These are phyloP conservation scores for Paraplagusia blochii DNA, from an alignment of 2,113 vertebrate genomes.

Conservation along the genomic window DNA sequence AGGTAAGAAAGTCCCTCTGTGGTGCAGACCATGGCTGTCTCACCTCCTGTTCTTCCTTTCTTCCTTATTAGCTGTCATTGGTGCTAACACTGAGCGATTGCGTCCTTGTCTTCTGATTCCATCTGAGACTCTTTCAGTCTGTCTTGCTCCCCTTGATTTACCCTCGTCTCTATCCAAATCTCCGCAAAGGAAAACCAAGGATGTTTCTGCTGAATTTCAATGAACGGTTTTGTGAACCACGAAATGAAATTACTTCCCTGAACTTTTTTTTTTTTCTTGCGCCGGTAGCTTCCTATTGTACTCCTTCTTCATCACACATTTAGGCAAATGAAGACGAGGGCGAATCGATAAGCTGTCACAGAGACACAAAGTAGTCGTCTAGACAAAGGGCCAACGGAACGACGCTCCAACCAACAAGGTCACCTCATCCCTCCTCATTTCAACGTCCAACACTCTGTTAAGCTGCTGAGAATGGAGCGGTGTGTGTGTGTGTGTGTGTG, in stretches of 20 bases:
- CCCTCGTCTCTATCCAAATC: conserved; percentile 22
- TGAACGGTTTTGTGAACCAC: conserved; percentile 4
- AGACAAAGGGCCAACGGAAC: conserved; percentile 26
- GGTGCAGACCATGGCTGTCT: background rate
- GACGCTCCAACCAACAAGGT: conserved; percentile 56
- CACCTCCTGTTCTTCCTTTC: conserved; percentile 26
- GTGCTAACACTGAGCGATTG: conserved; percentile 2
- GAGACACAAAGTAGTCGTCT: conserved; percentile 19
- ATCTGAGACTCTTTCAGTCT: conserved; percentile 23
- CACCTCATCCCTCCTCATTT: conserved; percentile 52
- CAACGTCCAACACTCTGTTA: conserved; percentile 40
- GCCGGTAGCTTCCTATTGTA: background rate
- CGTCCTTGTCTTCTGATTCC: conserved; percentile 25
- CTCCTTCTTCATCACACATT: conserved; percentile 25
- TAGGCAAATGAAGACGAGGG: conserved; percentile 26
- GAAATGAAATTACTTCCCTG: conserved; percentile 12
- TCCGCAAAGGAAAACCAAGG: background rate
- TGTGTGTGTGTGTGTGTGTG: conserved; percentile 42
- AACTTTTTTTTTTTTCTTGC: conserved; percentile 13
- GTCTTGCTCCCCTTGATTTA: conserved; percentile 19
- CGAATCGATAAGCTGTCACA: conserved; percentile 24
- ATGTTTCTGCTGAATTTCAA: conserved; percentile 24
- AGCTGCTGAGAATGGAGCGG: conserved; percentile 55
- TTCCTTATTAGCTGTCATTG: conserved; percentile 15
- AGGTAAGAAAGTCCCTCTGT: conserved; percentile 56